phyloP scores from a whole-genome alignment of 1,140 invertebrate genomes.

The Ditylenchus dipsaci region DNA sequence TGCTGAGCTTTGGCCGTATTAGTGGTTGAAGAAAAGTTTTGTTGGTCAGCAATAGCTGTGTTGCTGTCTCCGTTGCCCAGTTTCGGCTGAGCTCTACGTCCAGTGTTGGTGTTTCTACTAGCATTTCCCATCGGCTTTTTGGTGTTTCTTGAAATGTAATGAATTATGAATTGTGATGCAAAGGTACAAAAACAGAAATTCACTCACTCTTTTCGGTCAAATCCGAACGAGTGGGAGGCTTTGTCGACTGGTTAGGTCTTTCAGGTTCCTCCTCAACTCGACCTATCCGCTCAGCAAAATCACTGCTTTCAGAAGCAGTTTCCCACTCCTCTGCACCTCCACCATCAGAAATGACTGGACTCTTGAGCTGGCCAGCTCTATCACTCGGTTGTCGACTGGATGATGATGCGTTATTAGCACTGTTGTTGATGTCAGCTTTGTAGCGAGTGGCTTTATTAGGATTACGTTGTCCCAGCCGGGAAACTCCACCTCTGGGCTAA shows the following conservation, averaged over 20 bases:
- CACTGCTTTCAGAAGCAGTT: conserved; percentile 66
- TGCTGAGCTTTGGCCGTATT: background rate
- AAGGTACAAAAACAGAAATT: too few relatives aligned
- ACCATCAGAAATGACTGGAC: conserved; percentile 60
- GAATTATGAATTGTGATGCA: too few relatives aligned
- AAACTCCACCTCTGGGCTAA: background rate
- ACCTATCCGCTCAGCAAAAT: conserved; percentile 48
- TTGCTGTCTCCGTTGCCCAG: background rate
- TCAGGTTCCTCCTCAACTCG: conserved; percentile 7
- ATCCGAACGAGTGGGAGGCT: background rate
- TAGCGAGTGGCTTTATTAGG: background rate
- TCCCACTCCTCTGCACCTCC: conserved; percentile 64
- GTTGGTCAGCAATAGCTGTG: too few relatives aligned
- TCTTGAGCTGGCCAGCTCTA: conserved; percentile 28
- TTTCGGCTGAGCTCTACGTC: background rate
- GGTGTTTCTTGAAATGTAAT: too few relatives aligned
- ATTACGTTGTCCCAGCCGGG: background rate
- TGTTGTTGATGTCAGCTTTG: background rate
- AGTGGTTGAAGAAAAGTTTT: too few relatives aligned
- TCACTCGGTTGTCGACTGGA: background rate
- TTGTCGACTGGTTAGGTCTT: conserved; percentile 1
- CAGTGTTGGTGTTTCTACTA: background rate
- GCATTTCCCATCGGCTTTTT: background rate
- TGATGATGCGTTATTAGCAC: background rate
- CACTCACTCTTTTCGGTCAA: too few relatives aligned